Conservation (phyloP, 2,113 vertebrate genomes). For the Cyrtonyx montezumae region DNA sequence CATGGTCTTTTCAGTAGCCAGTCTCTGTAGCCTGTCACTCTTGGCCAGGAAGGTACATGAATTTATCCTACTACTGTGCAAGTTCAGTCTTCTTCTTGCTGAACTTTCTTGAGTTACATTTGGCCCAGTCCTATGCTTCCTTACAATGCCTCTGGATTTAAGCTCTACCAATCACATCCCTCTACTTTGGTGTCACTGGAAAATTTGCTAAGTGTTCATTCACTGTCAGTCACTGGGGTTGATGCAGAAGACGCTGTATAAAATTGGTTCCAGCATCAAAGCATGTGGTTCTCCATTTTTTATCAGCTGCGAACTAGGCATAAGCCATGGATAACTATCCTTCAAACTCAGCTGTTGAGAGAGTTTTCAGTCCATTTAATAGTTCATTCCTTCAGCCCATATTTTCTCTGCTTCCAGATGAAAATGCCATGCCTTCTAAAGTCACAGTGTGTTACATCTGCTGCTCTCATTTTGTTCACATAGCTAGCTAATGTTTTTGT, state of each 20-base stretch:
- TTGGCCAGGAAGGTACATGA: background rate
- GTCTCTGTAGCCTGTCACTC: background rate
- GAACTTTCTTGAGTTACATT: background rate
- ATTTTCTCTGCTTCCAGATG: background rate
- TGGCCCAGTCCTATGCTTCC: background rate
- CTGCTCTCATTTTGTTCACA: background rate
- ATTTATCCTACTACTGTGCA: background rate
- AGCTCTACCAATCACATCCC: background rate
- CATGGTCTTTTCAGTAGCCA: background rate
- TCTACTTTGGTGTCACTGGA: background rate
- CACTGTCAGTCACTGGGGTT: rapidly evolving
- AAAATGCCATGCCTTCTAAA: background rate
- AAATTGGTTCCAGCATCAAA: background rate
- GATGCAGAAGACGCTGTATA: background rate
- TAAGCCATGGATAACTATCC: background rate
- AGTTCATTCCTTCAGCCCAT: background rate
- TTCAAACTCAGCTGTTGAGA: background rate
- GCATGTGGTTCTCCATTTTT: background rate
- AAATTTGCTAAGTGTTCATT: background rate
- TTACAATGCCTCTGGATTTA: background rate
- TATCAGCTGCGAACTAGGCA: background rate
- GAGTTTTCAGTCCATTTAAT: background rate
- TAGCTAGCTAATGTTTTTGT: background rate
- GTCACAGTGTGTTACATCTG: background rate
- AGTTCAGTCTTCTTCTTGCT: background rate